These are phyloP conservation scores for Scaptomyza cyrtandrae DNA, from an alignment of 2,888 invertebrate genomes.

Conservation along the genomic window DNA sequence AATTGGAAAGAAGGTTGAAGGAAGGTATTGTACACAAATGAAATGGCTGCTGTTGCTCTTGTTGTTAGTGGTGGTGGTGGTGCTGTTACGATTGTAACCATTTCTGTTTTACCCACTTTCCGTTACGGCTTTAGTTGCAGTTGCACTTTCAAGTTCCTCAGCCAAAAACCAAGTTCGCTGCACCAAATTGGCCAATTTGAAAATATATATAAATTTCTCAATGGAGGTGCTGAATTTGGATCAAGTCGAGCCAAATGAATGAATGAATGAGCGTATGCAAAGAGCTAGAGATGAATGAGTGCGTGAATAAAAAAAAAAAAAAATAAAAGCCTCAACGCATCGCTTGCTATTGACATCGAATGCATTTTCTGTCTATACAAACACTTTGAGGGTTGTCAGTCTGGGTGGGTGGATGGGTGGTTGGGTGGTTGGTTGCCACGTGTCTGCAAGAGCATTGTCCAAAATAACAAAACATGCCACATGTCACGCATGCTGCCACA, in stretches of 20 bases:
- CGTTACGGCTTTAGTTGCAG: slow-evolving; percentile 18
- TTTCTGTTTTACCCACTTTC: slow-evolving; percentile 5
- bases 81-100: neutral
- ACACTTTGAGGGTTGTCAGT: neutral
- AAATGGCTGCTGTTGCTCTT: slow-evolving; percentile 16
- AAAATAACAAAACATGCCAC: slow-evolving; percentile 34
- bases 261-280: neutral
- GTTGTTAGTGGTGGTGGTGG: neutral
- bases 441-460: slow-evolving; percentile 38
- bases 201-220: slow-evolving; percentile 63
- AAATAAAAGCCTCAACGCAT: neutral
- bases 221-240: slow-evolving; percentile 31
- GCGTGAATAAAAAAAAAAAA: slow-evolving; percentile 7
- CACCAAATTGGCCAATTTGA: slow-evolving; percentile 57
- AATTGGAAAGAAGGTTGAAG: neutral
- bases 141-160: slow-evolving; percentile 5
- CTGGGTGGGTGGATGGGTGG: neutral
- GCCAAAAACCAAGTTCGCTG: neutral
- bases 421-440: slow-evolving; percentile 31
- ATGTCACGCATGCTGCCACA: slow-evolving; percentile 27
- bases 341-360: slow-evolving; percentile 61
- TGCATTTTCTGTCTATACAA: slow-evolving; percentile 42
- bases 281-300: slow-evolving; percentile 2
- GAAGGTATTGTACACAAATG: slow-evolving; percentile 27
- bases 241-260: slow-evolving; percentile 26